These are phyloP conservation scores for Sebastes oblongus DNA, from an alignment of 2,797 vertebrate genomes.

Conservation along the genomic window DNA sequence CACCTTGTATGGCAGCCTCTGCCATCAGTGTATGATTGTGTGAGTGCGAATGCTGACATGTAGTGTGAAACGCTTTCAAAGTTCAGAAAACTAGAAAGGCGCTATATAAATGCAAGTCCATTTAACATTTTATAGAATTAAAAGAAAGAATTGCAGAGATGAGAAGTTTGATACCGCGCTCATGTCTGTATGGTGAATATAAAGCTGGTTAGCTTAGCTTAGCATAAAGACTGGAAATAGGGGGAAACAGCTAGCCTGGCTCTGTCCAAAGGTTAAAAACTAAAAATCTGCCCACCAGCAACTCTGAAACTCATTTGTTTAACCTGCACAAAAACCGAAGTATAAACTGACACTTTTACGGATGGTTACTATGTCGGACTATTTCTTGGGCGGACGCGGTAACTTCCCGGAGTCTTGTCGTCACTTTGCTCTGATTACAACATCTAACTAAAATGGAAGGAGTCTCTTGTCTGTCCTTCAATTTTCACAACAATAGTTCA, in stretches of 20 bases:
- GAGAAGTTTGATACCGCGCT: too few relatives aligned
- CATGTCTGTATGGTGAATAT: background rate
- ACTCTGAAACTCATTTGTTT: background rate
- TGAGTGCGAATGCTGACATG: too few relatives aligned
- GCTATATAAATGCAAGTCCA: too few relatives aligned
- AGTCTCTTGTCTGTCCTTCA: background rate
- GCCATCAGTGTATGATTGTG: too few relatives aligned
- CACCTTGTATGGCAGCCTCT: background rate
- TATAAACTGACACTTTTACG: background rate
- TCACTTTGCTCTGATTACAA: background rate
- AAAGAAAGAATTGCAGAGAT: too few relatives aligned
- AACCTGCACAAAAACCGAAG: background rate
- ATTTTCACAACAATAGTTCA: too few relatives aligned
- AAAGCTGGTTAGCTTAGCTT: background rate
- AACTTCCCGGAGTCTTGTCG: too few relatives aligned
- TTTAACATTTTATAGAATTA: too few relatives aligned
- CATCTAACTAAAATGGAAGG: background rate
- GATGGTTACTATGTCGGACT: fast-evolving
- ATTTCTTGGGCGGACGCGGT: background rate
- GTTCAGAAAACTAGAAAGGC: too few relatives aligned
- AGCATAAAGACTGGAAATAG: background rate
- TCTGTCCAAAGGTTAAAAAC: background rate
- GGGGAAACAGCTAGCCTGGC: background rate
- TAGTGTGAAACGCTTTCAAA: too few relatives aligned
- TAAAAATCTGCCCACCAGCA: background rate